Base-by-base conservation (phyloP, 1,140 invertebrate species). In the Tetramorium parvispinum region DNA sequence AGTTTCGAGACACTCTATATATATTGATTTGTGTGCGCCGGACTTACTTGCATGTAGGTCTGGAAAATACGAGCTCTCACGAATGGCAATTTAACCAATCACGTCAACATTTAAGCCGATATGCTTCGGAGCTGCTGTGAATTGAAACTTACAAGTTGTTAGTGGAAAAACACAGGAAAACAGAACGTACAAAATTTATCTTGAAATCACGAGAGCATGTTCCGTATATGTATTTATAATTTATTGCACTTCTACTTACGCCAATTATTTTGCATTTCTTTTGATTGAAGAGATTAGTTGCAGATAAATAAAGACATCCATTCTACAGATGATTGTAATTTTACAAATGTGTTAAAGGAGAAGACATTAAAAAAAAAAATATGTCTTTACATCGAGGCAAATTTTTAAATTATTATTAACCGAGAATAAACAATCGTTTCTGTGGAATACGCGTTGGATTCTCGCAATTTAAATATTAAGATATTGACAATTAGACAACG, bases 11-110 rank as follows among this genome's bases (percentile, higher is more conserved):
- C 79, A 83, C 68, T 53, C 40, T 5, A 6, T 85, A 51, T 53
- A 24, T 65, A 78, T 3, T 11, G 21, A 63, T 43, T 65, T 43
- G 55, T 63, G 40, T 75, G 5, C 24, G 40, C 2, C 18, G 21
- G 3, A 27, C 13, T 61, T 43, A 68, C 82, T 68, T 83, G 40
- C 79, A 59, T 59, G 53, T 49, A 59, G 24, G 13, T 73, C 68
- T 75, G 27, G 32, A 75, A 75, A 83, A 83, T 73, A 27, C 53
- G 53, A 83, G 40, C 63, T 51, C 78, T 82, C 85, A 91, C 86
- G 87, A 89, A 91, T 65, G 4, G 85, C 61, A 91, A 91, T 91
- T 91, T 86, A 46, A 55, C 55, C 49, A 7, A 59, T 78, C 46
- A 83, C 68, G 53, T 82, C 24, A 73, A 73, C 40, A 83, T 83